Conservation (phyloP, 2,888 invertebrate species). For the Acronicta leporina region DNA sequence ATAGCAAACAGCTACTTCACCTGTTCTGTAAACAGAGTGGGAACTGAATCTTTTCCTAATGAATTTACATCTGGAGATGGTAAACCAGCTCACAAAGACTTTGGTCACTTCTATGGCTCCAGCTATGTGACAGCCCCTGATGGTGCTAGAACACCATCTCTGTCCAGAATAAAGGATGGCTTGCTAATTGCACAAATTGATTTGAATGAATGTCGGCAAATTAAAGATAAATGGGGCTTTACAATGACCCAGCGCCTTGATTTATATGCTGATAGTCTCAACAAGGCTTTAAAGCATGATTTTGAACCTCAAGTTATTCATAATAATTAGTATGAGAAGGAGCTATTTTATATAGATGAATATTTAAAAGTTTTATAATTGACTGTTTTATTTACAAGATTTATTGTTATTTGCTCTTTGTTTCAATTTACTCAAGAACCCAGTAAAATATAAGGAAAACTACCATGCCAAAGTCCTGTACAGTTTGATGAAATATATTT, state of each 20-base stretch:
- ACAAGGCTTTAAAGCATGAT: conserved; percentile 71
- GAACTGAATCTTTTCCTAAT: conserved; percentile 94
- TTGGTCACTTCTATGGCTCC: conserved; percentile 99
- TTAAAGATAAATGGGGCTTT: conserved; percentile 98
- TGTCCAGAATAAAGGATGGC: conserved; percentile 95
- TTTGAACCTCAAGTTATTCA: conserved; percentile 74
- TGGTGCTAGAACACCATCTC: conserved; percentile 96
- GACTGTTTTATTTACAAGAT: too few species aligned
- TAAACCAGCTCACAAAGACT: conserved; percentile 94
- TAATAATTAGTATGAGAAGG: conserved; percentile 34
- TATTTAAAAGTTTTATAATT: too few species aligned
- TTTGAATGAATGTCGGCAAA: conserved; percentile 97
- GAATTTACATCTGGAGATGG: conserved; percentile 90
- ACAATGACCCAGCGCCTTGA: conserved; percentile 98
- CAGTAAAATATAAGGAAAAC: not conserved
- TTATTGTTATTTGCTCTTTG: too few species aligned
- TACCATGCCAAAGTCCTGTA: not conserved
- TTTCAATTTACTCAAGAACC: too few species aligned
- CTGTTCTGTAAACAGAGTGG: conserved; percentile 98
- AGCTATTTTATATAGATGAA: too few species aligned
- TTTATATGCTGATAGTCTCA: conserved; percentile 94
- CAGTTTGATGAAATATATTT: not conserved
- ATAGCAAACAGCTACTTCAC: conserved; percentile 99
- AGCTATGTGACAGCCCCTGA: conserved; percentile 98
- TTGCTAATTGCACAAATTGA: conserved; percentile 96